Conservation (phyloP, 1,140 invertebrate genomes). For the Drosophila ercepeae region DNA sequence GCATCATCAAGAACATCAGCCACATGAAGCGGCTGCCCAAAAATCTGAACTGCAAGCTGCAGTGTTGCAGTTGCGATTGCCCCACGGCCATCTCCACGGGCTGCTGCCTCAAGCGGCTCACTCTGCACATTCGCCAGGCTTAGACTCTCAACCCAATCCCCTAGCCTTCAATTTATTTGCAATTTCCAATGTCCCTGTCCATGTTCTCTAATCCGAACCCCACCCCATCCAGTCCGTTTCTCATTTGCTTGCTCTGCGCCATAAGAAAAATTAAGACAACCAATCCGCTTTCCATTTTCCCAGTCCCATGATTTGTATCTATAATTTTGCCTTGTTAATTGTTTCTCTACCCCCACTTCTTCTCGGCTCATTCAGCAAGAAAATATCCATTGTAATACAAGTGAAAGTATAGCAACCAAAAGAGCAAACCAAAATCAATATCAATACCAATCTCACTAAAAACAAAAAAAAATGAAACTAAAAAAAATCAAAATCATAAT, state of each 20-base stretch:
- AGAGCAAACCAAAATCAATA: constrained; percentile 61
- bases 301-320: constrained; percentile 23
- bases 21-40: constrained; percentile 69
- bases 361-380: constrained; percentile 74
- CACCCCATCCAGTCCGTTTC: constrained; percentile 42
- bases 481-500: constrained; percentile 70
- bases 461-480: constrained; percentile 46
- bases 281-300: constrained; percentile 24
- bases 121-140: constrained; percentile 70
- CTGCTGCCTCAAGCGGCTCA: constrained; percentile 71
- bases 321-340: constrained; percentile 59
- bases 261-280: constrained; percentile 14
- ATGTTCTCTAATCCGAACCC: neutral
- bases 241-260: constrained; percentile 75
- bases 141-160: neutral
- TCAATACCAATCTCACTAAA: constrained; percentile 52
- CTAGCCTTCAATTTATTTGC: constrained; percentile 19
- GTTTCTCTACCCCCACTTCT: constrained; percentile 65
- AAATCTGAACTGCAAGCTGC: constrained; percentile 68
- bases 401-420: constrained; percentile 81
- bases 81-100: constrained; percentile 43
- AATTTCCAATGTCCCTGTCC: constrained; percentile 17
- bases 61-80: constrained; percentile 67
- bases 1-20: constrained; percentile 72
- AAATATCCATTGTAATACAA: constrained; percentile 81